A percentile compares a stretch with the other conserved stretches of the same genome.
Conservation (phyloP, 2,888 invertebrate genomes). For the Tiliacea citrago region DNA sequence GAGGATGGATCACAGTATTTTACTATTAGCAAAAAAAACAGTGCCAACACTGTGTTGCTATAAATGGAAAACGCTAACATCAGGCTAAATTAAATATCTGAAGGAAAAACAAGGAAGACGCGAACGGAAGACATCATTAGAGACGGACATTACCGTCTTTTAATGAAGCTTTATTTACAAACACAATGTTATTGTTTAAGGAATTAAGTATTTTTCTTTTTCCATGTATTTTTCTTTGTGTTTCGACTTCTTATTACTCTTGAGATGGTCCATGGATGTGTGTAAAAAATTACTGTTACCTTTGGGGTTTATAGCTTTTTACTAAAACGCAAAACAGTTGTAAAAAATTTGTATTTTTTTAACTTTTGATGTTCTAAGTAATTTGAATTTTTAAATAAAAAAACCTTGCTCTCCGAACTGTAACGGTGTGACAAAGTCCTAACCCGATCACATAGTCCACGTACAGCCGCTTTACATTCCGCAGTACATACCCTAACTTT, state of each 20-base stretch:
- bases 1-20: not conserved
- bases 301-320: too few species aligned
- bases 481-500: conserved; percentile 66
- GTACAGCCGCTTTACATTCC: conserved; percentile 61
- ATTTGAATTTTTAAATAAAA: too few species aligned
- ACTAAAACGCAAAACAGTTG: too few species aligned
- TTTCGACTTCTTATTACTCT: not conserved
- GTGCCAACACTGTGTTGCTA: not conserved
- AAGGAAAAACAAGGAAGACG: conserved; percentile 35
- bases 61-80: conserved; percentile 2
- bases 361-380: too few species aligned
- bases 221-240: not conserved
- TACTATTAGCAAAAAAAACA: not conserved
- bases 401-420: not conserved
- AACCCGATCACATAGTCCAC: conserved; percentile 45
- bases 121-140: conserved; percentile 43
- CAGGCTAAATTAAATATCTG: conserved; percentile 22
- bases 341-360: too few species aligned
- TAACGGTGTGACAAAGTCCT: conserved; percentile 54
- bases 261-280: too few species aligned
- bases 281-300: not conserved
- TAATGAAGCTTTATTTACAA: conserved; percentile 41
- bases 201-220: conserved; percentile 7
- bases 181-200: conserved; percentile 38
- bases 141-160: conserved; percentile 37